Base-by-base conservation (phyloP, 2,797 vertebrate genomes). In the Cyclopterus lumpus region DNA sequence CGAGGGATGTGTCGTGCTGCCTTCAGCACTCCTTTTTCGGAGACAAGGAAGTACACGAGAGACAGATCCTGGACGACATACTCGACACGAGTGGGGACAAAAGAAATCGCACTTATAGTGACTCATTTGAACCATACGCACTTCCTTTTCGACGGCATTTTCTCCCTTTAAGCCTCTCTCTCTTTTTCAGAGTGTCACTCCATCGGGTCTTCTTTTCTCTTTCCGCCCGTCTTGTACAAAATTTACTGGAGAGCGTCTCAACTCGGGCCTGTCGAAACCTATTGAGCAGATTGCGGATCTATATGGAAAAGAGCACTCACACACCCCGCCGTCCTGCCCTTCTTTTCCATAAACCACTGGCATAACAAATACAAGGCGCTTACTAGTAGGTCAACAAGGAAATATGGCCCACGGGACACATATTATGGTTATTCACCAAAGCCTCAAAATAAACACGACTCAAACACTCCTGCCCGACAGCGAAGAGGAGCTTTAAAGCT, bases 371-470 rank as follows among this genome's bases (percentile, higher is more conserved):
- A 79, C 77, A 84, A 44, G 73, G 70, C 28, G 6, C 77, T 81
- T 79, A 75, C 78, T 67, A 70, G 70, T 73, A 79, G 81, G 82
- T 89, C 87, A 91, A 88, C 55, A 71, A 75, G 72, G 64, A 86
- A 87, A 89, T 83, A 75, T 55, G 69, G 74, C 84, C 82, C 77
- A 67, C 12, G 38, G 77, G 89, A 87, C 61, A 66, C 48, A 70
- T 71, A 80, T 83, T 79, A 82, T 73, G 62, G 58, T 70, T 83
- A 86, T 85, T 65, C 65, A 71, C 65, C 48, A 80, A 89, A 90
- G 81, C 87, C 81, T 87, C 69, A 85, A 89, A 73, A 90, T 81
- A 89, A 90, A 91, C 85, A 88, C 0, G 28, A 70, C 42, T 76
- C 18, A 53, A 53, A 26, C 11, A 59, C 67, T 75, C 34, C 65